phyloP scores from a whole-genome alignment of 2,797 vertebrate genomes.

The Hybognathus amarus region DNA sequence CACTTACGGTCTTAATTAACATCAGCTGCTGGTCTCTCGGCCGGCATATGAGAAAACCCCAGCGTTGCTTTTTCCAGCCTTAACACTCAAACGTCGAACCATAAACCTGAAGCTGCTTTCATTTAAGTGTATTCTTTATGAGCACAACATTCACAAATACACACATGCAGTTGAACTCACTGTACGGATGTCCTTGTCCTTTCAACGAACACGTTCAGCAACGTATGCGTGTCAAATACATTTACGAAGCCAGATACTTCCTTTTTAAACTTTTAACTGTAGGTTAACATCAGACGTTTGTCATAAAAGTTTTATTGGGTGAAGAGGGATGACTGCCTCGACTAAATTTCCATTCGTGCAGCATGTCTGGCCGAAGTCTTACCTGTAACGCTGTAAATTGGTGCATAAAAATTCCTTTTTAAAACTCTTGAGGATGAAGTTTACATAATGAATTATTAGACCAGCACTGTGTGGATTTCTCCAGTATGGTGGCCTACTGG shows the following conservation, averaged over 20 bases:
- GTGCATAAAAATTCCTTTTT: slow-evolving; percentile 29
- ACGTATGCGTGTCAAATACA: not conserved
- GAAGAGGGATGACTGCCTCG: slow-evolving; percentile 28
- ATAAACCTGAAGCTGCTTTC: not conserved
- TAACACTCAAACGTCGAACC: not conserved
- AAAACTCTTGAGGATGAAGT: not conserved
- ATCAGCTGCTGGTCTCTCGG: slow-evolving; percentile 58
- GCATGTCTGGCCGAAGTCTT: slow-evolving; percentile 10
- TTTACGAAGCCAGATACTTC: slow-evolving; percentile 27
- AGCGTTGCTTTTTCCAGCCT: slow-evolving; percentile 21
- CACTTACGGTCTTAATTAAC: slow-evolving; percentile 49
- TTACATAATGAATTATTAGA: slow-evolving; percentile 7
- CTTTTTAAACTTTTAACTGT: slow-evolving; percentile 30
- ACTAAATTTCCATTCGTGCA: slow-evolving; percentile 35
- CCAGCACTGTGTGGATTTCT: not conserved
- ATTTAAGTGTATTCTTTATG: not conserved
- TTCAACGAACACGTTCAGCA: not conserved
- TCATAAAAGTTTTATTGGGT: slow-evolving; percentile 36
- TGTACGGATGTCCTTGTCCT: slow-evolving; percentile 7
- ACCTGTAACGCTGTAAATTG: slow-evolving; percentile 39
- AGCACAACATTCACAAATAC: not conserved
- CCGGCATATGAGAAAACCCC: not conserved
- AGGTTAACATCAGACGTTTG: slow-evolving; percentile 32
- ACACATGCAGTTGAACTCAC: not conserved
- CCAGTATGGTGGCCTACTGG: not conserved